Conservation (phyloP, 2,113 vertebrate genomes). For the Anthoscopus minutus region DNA sequence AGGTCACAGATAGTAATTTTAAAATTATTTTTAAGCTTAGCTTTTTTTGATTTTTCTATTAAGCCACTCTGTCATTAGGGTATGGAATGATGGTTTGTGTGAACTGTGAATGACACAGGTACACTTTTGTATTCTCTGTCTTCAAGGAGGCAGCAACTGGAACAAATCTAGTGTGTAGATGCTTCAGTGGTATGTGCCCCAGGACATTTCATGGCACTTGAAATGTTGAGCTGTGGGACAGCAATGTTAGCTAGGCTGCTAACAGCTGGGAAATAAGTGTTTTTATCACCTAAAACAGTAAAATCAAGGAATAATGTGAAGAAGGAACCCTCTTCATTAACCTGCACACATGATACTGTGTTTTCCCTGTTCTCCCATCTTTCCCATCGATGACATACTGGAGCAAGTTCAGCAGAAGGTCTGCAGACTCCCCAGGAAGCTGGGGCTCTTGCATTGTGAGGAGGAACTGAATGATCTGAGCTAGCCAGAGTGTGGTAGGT, state of each 20-base stretch:
- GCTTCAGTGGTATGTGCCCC: background rate
- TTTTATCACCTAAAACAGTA: background rate
- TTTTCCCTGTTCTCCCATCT: background rate
- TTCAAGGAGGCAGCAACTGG: background rate
- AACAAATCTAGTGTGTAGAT: background rate
- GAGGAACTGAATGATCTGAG: background rate
- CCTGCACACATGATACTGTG: background rate
- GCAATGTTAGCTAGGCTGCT: background rate
- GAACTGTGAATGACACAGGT: background rate
- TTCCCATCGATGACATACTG: background rate
- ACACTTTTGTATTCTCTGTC: background rate
- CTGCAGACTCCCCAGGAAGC: background rate
- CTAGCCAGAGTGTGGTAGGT: background rate
- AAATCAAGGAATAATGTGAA: background rate
- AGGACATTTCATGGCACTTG: rapidly evolving
- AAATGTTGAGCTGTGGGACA: background rate
- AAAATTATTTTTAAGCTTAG: background rate
- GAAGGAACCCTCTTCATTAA: background rate
- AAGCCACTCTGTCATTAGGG: background rate
- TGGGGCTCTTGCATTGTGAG: background rate
- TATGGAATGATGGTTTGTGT: background rate
- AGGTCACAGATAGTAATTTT: background rate
- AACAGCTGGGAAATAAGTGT: background rate
- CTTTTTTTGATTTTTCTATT: background rate
- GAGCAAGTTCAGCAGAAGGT: background rate